A percentile compares a stretch with the other conserved stretches of the same genome.
Evolutionary conservation across 1,140 invertebrate species (phyloP).

Genomic region (Papilio polytes): DNA sequence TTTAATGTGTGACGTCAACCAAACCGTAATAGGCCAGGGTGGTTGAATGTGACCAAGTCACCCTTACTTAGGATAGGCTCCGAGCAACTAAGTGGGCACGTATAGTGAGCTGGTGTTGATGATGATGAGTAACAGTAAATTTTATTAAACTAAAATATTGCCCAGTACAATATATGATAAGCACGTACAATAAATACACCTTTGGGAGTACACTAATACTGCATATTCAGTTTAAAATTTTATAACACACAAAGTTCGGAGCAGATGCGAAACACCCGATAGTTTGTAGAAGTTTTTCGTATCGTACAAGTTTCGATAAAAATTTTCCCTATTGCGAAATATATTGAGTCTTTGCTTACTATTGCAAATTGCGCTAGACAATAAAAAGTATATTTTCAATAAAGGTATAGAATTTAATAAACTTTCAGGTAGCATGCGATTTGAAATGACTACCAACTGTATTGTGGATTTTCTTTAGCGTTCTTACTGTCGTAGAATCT

Average conservation of each 20-base stretch:
- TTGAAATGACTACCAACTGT: background rate
- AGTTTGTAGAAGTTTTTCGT: constrained; percentile 22
- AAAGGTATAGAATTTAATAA: background rate
- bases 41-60: no score
- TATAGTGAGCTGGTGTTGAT: background rate
- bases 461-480: no score
- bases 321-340: constrained; percentile 18
- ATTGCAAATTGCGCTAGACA: background rate
- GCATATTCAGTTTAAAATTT: constrained; percentile 35
- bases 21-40: no score
- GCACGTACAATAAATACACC: constrained; percentile 8
- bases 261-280: constrained; percentile 36
- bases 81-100: background rate
- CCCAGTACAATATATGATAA: background rate
- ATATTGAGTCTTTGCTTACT: constrained; percentile 9
- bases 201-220: constrained; percentile 21
- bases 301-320: constrained; percentile 21
- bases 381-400: background rate
- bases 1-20: no score
- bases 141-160: background rate
- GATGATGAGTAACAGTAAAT: background rate
- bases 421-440: background rate
- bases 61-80: no score
- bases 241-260: constrained; percentile 32
- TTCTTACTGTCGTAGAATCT: no score